phyloP scores from a whole-genome alignment of 2,888 invertebrate species.

The Empis stercorea region DNA sequence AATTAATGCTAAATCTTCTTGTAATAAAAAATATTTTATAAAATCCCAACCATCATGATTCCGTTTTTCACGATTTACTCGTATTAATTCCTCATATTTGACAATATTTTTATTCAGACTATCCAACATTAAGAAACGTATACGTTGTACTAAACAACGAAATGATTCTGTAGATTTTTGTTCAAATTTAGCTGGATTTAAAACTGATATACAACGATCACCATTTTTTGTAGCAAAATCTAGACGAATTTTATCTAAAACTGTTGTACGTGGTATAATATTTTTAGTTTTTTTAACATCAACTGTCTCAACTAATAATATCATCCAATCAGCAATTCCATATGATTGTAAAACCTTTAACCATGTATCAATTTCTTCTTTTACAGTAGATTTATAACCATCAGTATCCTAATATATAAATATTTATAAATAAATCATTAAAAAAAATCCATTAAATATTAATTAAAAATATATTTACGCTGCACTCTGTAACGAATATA shows the following conservation, averaged over 20 bases:
- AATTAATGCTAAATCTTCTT: conserved; percentile 92
- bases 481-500: conserved; percentile 90
- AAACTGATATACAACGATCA: conserved; percentile 75
- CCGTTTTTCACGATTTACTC: conserved; percentile 77
- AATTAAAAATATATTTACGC: conserved; percentile 43
- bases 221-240: conserved; percentile 88
- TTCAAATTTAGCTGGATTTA: conserved; percentile 83
- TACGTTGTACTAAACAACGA: conserved; percentile 68
- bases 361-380: conserved; percentile 85
- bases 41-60: conserved; percentile 90
- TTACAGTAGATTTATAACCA: conserved; percentile 71
- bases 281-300: conserved; percentile 87
- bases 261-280: conserved; percentile 79
- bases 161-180: conserved; percentile 83
- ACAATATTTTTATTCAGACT: conserved; percentile 77
- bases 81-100: conserved; percentile 79
- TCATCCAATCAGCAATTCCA: conserved; percentile 82
- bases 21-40: conserved; percentile 81
- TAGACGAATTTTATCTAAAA: conserved; percentile 84
- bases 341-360: conserved; percentile 59
- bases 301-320: conserved; percentile 82
- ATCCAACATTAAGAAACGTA: conserved; percentile 61
- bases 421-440: too few species aligned
- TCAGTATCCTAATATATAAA: conserved; percentile 66
- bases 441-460: conserved; percentile 1